Percentiles rank a stretch among this genome's conserved stretches.
phyloP scores from a whole-genome alignment of 1,140 invertebrate species.

The Drepana arcuata region DNA sequence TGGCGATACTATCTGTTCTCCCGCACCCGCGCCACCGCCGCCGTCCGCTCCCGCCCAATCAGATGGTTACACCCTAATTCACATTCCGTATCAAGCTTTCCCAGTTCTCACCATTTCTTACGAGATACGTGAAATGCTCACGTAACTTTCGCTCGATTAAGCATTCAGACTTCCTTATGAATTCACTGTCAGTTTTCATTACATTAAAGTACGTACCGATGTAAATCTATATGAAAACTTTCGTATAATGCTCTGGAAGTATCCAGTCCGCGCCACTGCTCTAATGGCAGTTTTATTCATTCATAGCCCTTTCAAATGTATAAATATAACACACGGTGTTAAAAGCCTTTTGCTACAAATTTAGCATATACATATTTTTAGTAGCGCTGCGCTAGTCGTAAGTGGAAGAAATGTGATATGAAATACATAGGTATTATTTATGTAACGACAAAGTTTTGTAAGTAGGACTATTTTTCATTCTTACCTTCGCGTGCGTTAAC shows the following conservation, averaged over 20 bases:
- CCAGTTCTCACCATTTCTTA: constrained; percentile 44
- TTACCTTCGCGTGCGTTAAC: constrained; percentile 9
- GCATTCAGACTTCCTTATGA: constrained; percentile 45
- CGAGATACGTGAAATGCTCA: constrained; percentile 53
- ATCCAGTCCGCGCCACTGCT: no score
- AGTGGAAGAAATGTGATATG: no score
- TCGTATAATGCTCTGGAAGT: no score
- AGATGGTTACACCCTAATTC: constrained; percentile 49
- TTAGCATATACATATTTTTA: no score
- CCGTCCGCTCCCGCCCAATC: constrained; percentile 33
- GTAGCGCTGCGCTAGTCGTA: no score
- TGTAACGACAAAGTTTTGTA: constrained; percentile 14
- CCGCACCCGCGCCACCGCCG: constrained; percentile 13
- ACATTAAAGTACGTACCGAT: constrained; percentile 19
- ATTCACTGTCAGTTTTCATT: constrained; percentile 41
- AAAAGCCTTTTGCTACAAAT: no score
- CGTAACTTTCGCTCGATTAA: constrained; percentile 65
- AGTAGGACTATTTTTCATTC: constrained; percentile 15
- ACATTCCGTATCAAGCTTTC: constrained; percentile 47
- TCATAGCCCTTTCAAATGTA: constrained; percentile 6
- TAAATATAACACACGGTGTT: not conserved
- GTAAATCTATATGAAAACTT: constrained; percentile 29
- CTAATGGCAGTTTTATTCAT: constrained; percentile 14
- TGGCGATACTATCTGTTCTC: constrained; percentile 55
- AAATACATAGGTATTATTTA: constrained; percentile 6